These are phyloP conservation scores for Meriones unguiculatus DNA, from an alignment of 2,113 vertebrate genomes.

Conservation along the genomic window DNA sequence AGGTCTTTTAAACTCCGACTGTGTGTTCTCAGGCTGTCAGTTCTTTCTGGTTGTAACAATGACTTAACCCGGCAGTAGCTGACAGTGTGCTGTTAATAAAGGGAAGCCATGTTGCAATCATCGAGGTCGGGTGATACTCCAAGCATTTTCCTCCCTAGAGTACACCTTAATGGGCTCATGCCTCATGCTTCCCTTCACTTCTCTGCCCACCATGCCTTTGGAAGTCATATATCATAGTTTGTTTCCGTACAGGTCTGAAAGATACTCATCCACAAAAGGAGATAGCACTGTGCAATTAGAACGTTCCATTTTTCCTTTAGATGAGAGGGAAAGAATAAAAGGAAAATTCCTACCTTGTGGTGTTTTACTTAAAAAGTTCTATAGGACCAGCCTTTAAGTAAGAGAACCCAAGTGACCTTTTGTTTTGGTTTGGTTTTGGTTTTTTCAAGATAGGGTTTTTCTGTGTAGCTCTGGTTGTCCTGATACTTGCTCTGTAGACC, in stretches of 20 bases:
- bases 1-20: neutral
- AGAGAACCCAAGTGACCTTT: neutral
- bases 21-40: neutral
- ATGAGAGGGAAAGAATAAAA: conserved; percentile 22
- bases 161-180: neutral
- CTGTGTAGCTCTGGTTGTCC: no score
- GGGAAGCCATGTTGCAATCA: neutral
- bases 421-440: no score
- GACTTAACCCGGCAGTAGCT: conserved; percentile 29
- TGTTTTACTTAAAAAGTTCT: conserved; percentile 24
- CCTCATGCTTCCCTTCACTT: neutral
- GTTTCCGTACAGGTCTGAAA: conserved; percentile 25
- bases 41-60: conserved; percentile 36
- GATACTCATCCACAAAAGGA: neutral
- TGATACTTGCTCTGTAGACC: no score
- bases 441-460: no score
- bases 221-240: conserved; percentile 32
- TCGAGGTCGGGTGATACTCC: neutral
- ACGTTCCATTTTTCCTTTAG: neutral
- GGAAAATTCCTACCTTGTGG: neutral
- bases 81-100: conserved; percentile 13
- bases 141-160: conserved; percentile 46
- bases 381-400: neutral
- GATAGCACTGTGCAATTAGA: neutral
- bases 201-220: neutral